These are phyloP conservation scores for Vesta saturnalis DNA, from an alignment of 2,888 invertebrate genomes.

Conservation along the genomic window DNA sequence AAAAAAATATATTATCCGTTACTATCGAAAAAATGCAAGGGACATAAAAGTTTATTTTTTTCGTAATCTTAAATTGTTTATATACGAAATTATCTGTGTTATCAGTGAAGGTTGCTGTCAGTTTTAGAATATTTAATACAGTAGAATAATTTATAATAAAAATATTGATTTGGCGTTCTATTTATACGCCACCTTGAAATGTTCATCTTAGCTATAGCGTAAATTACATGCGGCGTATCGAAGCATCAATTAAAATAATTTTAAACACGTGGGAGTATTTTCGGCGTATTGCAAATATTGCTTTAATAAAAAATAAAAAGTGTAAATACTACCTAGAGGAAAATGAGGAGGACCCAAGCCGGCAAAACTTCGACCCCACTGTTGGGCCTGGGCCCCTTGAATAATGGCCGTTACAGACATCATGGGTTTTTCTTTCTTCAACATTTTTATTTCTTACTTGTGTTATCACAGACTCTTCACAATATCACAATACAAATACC, in stretches of 20 bases:
- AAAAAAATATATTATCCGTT: too few relatives aligned
- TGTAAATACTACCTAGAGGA: conserved; percentile 51
- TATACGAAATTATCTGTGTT: neutral
- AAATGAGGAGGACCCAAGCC: conserved; percentile 59
- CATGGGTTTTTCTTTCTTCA: conserved; percentile 89
- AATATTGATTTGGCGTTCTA: conserved; percentile 10
- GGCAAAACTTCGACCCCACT: conserved; percentile 71
- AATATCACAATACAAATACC: conserved; percentile 39
- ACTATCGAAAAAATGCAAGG: too few relatives aligned
- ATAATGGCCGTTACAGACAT: conserved; percentile 87
- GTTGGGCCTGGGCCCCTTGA: conserved; percentile 71
- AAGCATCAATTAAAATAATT: neutral
- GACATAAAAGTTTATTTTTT: too few relatives aligned
- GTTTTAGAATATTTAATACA: neutral
- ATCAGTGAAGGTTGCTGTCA: neutral
- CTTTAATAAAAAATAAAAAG: neutral
- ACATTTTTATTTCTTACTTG: conserved; percentile 64
- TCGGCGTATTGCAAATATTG: too few relatives aligned
- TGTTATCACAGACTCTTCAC: conserved; percentile 44
- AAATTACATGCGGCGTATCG: conserved; percentile 1
- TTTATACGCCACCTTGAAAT: conserved; percentile 13
- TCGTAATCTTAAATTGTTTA: too few relatives aligned
- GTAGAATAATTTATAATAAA: conserved; percentile 4
- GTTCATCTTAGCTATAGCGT: conserved; percentile 5
- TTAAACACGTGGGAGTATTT: neutral